Percentiles rank a stretch among this genome's conserved stretches.
These are phyloP conservation scores for Chrysopa pallens DNA, from an alignment of 1,140 invertebrate species.

Conservation along the genomic window DNA sequence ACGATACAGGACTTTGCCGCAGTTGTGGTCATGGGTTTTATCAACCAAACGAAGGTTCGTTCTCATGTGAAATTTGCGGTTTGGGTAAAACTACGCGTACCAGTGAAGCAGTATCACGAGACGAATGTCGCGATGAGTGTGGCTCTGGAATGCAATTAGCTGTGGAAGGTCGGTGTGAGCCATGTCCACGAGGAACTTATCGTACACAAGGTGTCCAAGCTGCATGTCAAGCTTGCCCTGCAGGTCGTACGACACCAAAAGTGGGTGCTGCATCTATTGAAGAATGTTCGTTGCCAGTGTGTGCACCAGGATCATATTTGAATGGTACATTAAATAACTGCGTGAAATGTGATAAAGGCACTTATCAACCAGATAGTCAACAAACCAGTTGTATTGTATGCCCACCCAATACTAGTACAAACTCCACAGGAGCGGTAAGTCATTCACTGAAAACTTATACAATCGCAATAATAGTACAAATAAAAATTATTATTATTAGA, in stretches of 20 bases:
- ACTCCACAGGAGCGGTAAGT: conserved; percentile 57
- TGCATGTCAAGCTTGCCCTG: conserved; percentile 73
- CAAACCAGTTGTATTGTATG: conserved; percentile 78
- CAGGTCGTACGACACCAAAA: conserved; percentile 72
- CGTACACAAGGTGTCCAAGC: conserved; percentile 74
- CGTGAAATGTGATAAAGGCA: conserved; percentile 75
- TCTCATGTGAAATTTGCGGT: conserved; percentile 75
- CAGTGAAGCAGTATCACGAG: conserved; percentile 70
- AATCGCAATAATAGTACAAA: no score
- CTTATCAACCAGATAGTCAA: conserved; percentile 80
- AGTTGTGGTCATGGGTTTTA: conserved; percentile 90
- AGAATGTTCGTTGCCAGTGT: conserved; percentile 83
- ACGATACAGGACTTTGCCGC: conserved; percentile 62
- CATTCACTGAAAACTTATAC: not conserved
- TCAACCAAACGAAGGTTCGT: conserved; percentile 80
- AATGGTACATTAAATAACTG: conserved; percentile 74
- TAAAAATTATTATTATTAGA: no score
- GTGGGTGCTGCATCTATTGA: conserved; percentile 65
- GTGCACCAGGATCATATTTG: conserved; percentile 62
- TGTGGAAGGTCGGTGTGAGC: conserved; percentile 76
- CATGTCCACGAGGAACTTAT: conserved; percentile 81
- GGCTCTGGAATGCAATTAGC: conserved; percentile 75
- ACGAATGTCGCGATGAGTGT: conserved; percentile 83
- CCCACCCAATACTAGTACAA: conserved; percentile 83
- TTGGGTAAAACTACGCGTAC: conserved; percentile 86